These are phyloP conservation scores for Patiria miniata DNA, from an alignment of 35 echinoderm and acorn worm genomes.

Conservation along the genomic window DNA sequence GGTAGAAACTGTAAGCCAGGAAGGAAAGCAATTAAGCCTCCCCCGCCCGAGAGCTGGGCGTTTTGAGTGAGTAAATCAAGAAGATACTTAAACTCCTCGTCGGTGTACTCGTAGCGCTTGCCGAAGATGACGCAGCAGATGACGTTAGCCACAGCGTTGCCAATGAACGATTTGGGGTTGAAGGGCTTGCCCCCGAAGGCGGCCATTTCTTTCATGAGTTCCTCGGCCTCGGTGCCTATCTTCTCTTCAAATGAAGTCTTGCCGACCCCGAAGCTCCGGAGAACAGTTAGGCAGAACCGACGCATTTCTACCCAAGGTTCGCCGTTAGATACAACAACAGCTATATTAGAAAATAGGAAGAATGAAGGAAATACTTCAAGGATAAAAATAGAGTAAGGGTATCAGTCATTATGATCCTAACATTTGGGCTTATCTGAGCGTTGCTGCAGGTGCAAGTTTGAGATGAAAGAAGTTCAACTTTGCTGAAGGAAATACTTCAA, in stretches of 20 bases:
- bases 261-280: constrained; percentile 42
- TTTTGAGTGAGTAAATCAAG: background rate
- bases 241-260: constrained; percentile 6
- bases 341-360: no score
- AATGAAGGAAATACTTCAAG: no score
- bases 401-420: no score
- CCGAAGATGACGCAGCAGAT: constrained; percentile 20
- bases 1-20: constrained; percentile 10
- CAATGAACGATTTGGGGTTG: background rate
- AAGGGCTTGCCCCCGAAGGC: background rate
- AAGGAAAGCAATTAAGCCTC: background rate
- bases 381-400: no score
- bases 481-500: no score
- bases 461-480: no score
- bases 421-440: no score
- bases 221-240: constrained; percentile 3
- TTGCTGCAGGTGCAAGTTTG: no score
- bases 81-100: background rate
- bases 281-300: background rate
- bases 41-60: background rate
- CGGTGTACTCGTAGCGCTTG: constrained; percentile 13
- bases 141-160: constrained; percentile 33
- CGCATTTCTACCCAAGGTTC: constrained; percentile 13
- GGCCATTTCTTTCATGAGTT: background rate
- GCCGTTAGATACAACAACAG: background rate